Percentiles rank a stretch among this genome's conserved stretches.
phyloP scores from a whole-genome alignment of 2,113 vertebrate genomes.

The Chaenogobius annularis region DNA sequence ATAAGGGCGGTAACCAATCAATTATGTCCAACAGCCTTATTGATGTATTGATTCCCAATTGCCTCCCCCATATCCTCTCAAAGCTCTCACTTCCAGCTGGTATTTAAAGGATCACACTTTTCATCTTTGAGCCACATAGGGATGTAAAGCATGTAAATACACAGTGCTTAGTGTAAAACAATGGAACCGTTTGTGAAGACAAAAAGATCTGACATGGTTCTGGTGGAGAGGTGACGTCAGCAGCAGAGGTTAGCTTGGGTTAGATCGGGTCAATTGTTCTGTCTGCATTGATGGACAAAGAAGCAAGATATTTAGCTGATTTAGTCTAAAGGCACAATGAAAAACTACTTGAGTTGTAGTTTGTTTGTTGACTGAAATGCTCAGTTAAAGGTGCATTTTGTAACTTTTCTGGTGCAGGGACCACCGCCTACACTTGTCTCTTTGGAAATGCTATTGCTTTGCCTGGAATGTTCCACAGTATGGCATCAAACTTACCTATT shows the following conservation, averaged over 20 bases:
- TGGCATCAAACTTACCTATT: background rate
- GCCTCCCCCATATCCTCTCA: conserved; percentile 25
- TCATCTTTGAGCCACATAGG: conserved; percentile 10
- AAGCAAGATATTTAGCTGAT: background rate
- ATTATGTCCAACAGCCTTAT: conserved; percentile 40
- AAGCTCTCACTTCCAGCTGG: conserved; percentile 12
- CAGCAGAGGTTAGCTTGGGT: conserved; percentile 30
- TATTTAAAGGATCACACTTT: conserved; percentile 18
- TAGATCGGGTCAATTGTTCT: conserved; percentile 47
- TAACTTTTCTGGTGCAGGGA: no score
- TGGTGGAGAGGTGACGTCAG: conserved; percentile 45
- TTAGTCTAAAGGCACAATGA: background rate
- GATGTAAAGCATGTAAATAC: conserved; percentile 25
- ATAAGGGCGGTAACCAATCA: conserved; percentile 30
- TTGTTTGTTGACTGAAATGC: background rate
- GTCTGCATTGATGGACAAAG: conserved; percentile 1
- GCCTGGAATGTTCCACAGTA: background rate
- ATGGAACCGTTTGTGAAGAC: conserved; percentile 38
- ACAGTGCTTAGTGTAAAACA: conserved; percentile 59
- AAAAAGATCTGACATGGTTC: conserved; percentile 46
- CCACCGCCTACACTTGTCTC: background rate
- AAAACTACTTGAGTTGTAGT: background rate
- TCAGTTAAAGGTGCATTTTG: background rate
- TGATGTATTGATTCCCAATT: conserved; percentile 60
- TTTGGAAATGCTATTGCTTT: background rate